A percentile compares a stretch with the other conserved stretches of the same genome.
These are phyloP conservation scores for Lucilia cuprina DNA, from an alignment of 1,140 invertebrate genomes.

Conservation along the genomic window DNA sequence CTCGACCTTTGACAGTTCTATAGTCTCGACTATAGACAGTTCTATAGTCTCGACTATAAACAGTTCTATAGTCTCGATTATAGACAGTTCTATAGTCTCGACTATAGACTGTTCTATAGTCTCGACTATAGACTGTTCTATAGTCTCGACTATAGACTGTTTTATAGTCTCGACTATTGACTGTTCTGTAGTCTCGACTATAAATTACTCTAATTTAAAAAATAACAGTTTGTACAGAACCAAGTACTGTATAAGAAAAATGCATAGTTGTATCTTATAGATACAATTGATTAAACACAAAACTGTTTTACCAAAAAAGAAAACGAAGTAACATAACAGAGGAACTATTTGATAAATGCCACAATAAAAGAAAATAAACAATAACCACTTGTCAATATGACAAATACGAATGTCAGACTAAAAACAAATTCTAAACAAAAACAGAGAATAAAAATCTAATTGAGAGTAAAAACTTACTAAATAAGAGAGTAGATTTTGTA, in stretches of 20 bases:
- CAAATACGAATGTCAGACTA: not conserved
- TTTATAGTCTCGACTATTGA: too few species aligned
- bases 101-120: too few species aligned
- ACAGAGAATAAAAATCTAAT: not conserved
- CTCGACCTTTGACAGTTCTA: too few species aligned
- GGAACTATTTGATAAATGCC: not conserved
- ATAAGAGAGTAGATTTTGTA: not conserved
- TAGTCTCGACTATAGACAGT: too few species aligned
- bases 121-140: too few species aligned
- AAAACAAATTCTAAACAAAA: not conserved
- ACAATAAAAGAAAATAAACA: not conserved
- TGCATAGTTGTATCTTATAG: not conserved
- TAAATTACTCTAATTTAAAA: too few species aligned
- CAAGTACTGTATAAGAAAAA: not conserved
- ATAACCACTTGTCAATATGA: slow-evolving; percentile 23
- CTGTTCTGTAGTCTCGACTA: too few species aligned
- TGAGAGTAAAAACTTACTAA: not conserved
- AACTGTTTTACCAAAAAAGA: not conserved
- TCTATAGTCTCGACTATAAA: too few species aligned
- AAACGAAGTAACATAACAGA: not conserved
- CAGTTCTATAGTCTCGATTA: too few species aligned
- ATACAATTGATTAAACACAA: not conserved
- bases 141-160: too few species aligned
- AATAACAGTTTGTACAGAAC: too few species aligned
- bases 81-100: too few species aligned